Conservation (phyloP, 2,888 invertebrate species). For the Erebia ligea region DNA sequence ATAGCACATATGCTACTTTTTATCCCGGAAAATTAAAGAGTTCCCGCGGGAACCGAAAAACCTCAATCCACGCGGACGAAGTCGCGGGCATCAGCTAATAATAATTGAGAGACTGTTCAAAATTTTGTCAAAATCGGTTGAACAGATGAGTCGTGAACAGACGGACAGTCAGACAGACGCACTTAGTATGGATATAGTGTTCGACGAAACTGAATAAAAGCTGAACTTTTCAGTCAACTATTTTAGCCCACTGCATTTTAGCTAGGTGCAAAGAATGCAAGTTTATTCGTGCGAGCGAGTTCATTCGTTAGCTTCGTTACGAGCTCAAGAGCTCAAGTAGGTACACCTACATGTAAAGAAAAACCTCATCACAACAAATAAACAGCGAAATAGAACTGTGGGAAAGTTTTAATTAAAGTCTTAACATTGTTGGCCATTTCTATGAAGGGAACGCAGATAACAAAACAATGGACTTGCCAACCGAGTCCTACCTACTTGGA, state of each 20-base stretch:
- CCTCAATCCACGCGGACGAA: too few species aligned
- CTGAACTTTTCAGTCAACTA: not conserved
- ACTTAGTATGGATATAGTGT: too few species aligned
- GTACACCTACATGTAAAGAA: constrained; percentile 5
- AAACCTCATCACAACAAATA: constrained; percentile 2
- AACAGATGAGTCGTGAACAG: too few species aligned
- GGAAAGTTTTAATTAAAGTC: constrained; percentile 21
- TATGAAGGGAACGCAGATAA: constrained; percentile 10
- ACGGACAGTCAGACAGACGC: too few species aligned
- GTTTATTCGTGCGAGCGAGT: not conserved
- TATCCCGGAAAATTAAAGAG: too few species aligned
- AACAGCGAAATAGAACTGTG: constrained; percentile 9
- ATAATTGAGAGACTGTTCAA: too few species aligned
- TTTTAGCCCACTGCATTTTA: not conserved
- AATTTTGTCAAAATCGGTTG: too few species aligned
- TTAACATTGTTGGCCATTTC: constrained; percentile 7
- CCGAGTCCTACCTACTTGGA: not conserved
- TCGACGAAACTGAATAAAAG: not conserved
- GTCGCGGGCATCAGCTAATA: too few species aligned
- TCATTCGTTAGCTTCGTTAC: constrained; percentile 4
- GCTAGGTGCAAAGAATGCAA: not conserved
- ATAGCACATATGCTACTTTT: too few species aligned
- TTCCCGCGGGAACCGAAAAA: too few species aligned
- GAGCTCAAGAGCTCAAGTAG: not conserved
- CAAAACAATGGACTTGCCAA: constrained; percentile 7